phyloP scores from a whole-genome alignment of 2,113 vertebrate genomes.

The Felis catus region F.catus_Fca126_mat1.0 CM031418.1:70409501-70410000 shows the following conservation, averaged over 20 bases:
- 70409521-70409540: not conserved
- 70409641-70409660: not conserved
- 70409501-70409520: not conserved
- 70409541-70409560: not conserved
- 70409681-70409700: conserved; percentile 7
- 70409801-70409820: not conserved
- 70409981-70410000: not conserved
- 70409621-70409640: not conserved
- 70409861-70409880: too few species aligned
- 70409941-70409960: not conserved
- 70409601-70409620: not conserved
- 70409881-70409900: too few species aligned
- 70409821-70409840: not conserved
- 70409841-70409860: not conserved
- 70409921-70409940: not conserved
- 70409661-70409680: not conserved
- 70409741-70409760: not conserved
- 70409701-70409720: not conserved
- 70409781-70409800: not conserved
- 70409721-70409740: not conserved
- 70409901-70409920: not conserved
- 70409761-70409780: not conserved
- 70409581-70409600: not conserved
- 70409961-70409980: not conserved
- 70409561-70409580: not conserved